Conservation (phyloP, 2,797 vertebrate species). For the Cebuella pygmaea region DNA sequence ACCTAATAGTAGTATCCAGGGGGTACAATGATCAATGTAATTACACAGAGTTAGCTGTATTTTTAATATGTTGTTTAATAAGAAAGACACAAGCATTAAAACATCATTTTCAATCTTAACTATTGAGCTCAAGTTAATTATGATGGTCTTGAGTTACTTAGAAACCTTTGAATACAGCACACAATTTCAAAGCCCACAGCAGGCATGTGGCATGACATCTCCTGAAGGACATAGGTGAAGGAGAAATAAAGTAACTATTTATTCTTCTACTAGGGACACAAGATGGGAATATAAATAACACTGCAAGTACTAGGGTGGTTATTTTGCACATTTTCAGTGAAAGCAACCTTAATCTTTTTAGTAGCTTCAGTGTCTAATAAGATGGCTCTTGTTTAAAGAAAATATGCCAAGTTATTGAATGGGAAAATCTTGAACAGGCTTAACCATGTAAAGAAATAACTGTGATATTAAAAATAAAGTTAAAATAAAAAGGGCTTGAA, state of each 20-base stretch:
- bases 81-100: background rate
- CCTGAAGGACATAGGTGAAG: background rate
- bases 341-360: background rate
- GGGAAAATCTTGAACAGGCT: background rate
- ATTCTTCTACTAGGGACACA: background rate
- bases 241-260: background rate
- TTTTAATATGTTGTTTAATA: background rate
- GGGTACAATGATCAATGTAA: background rate
- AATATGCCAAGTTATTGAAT: background rate
- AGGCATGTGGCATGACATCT: background rate
- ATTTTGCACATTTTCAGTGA: background rate
- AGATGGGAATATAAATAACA: background rate
- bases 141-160: background rate
- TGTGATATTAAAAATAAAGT: slow-evolving; percentile 18
- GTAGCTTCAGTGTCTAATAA: background rate
- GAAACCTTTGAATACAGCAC: background rate
- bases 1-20: background rate
- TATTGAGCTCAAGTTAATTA: background rate
- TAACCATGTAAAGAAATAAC: background rate
- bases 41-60: background rate
- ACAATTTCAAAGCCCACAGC: background rate
- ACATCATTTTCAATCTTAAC: background rate
- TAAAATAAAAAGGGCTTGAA: slow-evolving; percentile 8
- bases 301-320: background rate
- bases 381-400: background rate